A percentile compares a stretch with the other conserved stretches of the same genome.
phyloP scores from a whole-genome alignment of 2,888 invertebrate genomes.

The Pheosia gnoma region DNA sequence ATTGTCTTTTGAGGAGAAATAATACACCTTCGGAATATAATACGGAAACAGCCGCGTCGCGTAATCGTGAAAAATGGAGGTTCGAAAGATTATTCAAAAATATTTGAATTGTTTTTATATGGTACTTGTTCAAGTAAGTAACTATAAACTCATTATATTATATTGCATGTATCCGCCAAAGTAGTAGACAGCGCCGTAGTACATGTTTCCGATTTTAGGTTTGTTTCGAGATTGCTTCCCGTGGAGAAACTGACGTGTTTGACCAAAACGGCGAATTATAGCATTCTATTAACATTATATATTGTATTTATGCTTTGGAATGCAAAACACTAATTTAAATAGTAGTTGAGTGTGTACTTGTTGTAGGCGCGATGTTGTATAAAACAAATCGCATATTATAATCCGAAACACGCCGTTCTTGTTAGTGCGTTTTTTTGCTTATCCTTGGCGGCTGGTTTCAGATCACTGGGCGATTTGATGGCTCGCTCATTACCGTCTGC shows the following conservation, averaged over 20 bases:
- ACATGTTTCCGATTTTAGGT: too few relatives aligned
- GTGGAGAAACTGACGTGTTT: too few relatives aligned
- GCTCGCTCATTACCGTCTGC: conserved; percentile 47
- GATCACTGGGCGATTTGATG: conserved; percentile 64
- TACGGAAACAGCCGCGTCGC: conserved; percentile 56
- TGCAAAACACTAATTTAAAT: too few relatives aligned
- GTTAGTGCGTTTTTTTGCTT: conserved; percentile 59
- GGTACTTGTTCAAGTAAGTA: too few relatives aligned
- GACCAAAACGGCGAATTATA: too few relatives aligned
- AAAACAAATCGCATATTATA: conserved; percentile 17
- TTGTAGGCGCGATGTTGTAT: not conserved
- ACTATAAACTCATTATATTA: too few relatives aligned
- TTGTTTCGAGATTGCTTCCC: too few relatives aligned
- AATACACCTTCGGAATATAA: conserved; percentile 76
- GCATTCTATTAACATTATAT: too few relatives aligned
- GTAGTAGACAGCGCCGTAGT: too few relatives aligned
- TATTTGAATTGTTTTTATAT: not conserved
- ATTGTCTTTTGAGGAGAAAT: conserved; percentile 80
- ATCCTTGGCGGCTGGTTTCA: conserved; percentile 71
- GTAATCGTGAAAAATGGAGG: conserved; percentile 64
- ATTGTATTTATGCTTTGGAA: too few relatives aligned
- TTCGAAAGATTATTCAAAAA: conserved; percentile 29
- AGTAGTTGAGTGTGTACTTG: too few relatives aligned
- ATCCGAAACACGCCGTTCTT: conserved; percentile 23
- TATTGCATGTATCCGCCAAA: too few relatives aligned